A percentile compares a stretch with the other conserved stretches of the same genome.
These are phyloP conservation scores for Cantharis rustica DNA, from an alignment of 2,888 invertebrate genomes.

Conservation along the genomic window DNA sequence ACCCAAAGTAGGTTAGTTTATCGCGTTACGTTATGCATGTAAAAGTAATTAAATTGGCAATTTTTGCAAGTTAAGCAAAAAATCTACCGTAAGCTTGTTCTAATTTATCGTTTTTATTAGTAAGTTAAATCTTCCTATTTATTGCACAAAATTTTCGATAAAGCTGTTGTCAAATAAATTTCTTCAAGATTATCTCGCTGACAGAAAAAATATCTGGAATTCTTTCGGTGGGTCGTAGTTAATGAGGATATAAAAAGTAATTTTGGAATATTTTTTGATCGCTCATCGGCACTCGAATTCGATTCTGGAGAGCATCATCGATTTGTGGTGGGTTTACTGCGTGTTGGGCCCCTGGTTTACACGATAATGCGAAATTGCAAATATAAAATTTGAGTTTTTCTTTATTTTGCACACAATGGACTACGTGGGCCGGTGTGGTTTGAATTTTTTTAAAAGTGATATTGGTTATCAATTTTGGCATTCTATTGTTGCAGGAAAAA, in stretches of 20 bases:
- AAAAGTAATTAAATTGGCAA: conserved; percentile 9
- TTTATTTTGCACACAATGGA: background rate
- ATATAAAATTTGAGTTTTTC: background rate
- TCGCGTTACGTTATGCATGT: conserved; percentile 6
- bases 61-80: background rate
- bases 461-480: background rate
- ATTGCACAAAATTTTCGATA: background rate
- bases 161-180: background rate
- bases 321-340: background rate
- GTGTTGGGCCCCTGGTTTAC: background rate
- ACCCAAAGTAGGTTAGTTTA: conserved; percentile 6
- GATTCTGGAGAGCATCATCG: background rate
- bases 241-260: background rate
- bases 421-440: background rate
- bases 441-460: background rate
- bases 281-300: background rate
- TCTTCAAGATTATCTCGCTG: background rate
- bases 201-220: background rate
- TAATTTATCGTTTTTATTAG: background rate
- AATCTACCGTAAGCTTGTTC: conserved; percentile 4
- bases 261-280: background rate
- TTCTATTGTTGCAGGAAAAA: background rate
- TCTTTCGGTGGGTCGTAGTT: background rate
- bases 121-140: conserved; percentile 5
- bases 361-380: background rate